Base-by-base conservation (phyloP, 2,797 vertebrate species). In the Mormyrus proboscirostris region DNA sequence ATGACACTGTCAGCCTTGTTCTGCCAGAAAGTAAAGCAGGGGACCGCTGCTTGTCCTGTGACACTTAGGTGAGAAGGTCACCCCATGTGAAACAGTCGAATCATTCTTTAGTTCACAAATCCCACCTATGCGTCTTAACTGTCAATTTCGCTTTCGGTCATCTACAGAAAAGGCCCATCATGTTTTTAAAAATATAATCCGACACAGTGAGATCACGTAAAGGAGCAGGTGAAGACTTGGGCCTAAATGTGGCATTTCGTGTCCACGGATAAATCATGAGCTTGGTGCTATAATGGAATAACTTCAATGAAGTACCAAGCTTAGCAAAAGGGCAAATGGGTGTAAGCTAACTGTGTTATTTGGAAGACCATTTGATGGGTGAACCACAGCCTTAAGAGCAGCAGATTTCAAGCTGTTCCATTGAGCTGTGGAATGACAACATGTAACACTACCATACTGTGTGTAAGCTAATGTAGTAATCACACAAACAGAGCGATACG, bases 1-100 rank as follows among this genome's bases (percentile, higher is more conserved):
- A 88, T 49, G 87, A 47, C 87, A 69, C 57, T 38, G 3, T 87
- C 86, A 69, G 87, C 25, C 85, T n/a, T 38, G 12, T 86, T 55
- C 50, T 57, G 51, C 51, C 29, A 6, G 16, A 29, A 59, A 87
- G 51, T 16, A 55, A 51, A 59, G 51, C 8, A 33, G 5, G 16
- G 25, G 5, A 9, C 33, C 33, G 0, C 14, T 62, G 19, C 86
- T n/a, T 59, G 51, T 55, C 50, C 86, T 44, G 7, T 19, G 29
- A 44, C 55, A 59, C 53, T 59, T 41, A n/a, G 53, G 86, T 12
- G 29, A 38, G 33, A 44, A 44, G 29, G 86, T 38, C 29, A 55
- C 50, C 53, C 53, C 50, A 16, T 14, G 12, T 22, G 53, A 87
- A 38, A 57, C 51, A 87, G 16, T 38, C 86, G 6, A 25, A 51